Conservation (phyloP, 2,113 vertebrate genomes). For the Gasterosteus nipponicus region DNA sequence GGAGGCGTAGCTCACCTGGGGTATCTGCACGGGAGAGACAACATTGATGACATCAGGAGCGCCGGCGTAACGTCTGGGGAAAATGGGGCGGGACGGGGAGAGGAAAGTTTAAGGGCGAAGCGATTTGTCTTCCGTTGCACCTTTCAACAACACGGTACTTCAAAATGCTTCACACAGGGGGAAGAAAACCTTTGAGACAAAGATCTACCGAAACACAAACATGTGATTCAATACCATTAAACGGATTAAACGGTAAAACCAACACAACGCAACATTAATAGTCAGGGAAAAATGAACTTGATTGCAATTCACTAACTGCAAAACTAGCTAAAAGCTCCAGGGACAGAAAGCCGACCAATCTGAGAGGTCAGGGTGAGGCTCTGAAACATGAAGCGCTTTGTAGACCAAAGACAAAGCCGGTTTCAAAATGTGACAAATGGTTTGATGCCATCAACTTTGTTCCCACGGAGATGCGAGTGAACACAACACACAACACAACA, state of each 20-base stretch:
- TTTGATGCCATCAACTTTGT: not conserved
- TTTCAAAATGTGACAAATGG: not conserved
- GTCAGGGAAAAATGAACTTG: not conserved
- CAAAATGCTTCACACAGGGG: constrained; percentile 10
- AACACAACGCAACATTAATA: not conserved
- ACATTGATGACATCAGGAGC: constrained; percentile 12
- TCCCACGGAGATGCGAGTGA: not conserved
- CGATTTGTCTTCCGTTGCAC: not conserved
- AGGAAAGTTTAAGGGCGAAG: not conserved
- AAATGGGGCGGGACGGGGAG: constrained; percentile 6
- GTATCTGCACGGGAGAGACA: constrained; percentile 86
- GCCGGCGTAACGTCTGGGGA: not conserved
- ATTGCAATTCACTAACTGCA: not conserved
- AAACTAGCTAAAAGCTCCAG: not conserved
- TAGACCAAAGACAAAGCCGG: not conserved
- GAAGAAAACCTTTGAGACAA: not conserved
- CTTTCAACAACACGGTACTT: constrained; percentile 7
- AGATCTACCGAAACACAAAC: not conserved
- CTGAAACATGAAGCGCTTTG: not conserved
- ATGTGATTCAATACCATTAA: not conserved
- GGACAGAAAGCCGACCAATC: too few relatives aligned
- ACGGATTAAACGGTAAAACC: constrained; percentile 1
- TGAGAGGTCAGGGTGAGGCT: not conserved
- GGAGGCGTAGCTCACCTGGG: constrained; percentile 99
- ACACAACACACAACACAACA: not conserved